phyloP scores from a whole-genome alignment of 2,888 invertebrate species.

The Labia minor region DNA sequence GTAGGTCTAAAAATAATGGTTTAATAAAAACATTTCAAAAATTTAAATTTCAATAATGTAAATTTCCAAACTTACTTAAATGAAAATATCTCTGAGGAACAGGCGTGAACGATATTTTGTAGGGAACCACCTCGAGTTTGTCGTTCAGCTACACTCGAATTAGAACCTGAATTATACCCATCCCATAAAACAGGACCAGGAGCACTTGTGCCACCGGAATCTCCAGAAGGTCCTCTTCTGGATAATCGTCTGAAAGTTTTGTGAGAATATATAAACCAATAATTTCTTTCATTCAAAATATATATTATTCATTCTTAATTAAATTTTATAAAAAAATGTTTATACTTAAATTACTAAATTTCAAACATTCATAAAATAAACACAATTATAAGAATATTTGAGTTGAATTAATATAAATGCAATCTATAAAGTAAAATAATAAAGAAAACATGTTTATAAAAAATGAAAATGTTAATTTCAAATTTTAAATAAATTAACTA shows the following conservation, averaged over 20 bases:
- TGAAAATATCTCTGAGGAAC: slow-evolving; percentile 19
- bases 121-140: slow-evolving; percentile 46
- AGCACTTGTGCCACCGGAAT: not conserved
- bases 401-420: too few species aligned
- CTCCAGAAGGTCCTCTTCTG: not conserved
- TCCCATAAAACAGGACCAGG: not conserved
- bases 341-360: too few species aligned
- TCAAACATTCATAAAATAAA: too few species aligned
- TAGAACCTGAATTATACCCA: slow-evolving; percentile 42
- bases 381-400: too few species aligned
- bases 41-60: not conserved
- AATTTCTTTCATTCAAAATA: too few species aligned
- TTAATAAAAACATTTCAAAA: not conserved
- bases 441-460: too few species aligned
- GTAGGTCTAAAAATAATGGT: not conserved
- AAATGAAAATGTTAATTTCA: too few species aligned
- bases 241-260: not conserved
- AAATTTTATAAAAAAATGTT: too few species aligned
- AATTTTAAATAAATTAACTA: too few species aligned
- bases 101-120: slow-evolving; percentile 43
- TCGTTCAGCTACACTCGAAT: slow-evolving; percentile 43
- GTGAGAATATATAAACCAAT: too few species aligned
- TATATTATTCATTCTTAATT: too few species aligned
- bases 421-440: too few species aligned
- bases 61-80: not conserved